A percentile compares a stretch with the other conserved stretches of the same genome.
Evolutionary conservation across 2,888 invertebrate genomes (phyloP).

Genomic region (Pemphredon lugubris): DNA sequence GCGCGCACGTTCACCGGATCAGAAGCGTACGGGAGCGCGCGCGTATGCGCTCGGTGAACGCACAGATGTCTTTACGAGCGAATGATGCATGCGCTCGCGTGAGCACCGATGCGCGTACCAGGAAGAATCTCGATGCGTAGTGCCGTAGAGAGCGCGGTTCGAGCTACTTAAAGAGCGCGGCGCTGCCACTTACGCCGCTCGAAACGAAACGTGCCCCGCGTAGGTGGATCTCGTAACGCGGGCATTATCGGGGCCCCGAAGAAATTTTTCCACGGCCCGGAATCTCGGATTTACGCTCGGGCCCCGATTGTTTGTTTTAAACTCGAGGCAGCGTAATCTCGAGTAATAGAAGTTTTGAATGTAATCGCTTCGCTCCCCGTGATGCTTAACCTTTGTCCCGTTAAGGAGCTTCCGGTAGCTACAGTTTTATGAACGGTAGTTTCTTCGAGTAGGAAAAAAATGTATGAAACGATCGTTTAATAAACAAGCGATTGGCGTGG

Average conservation of each 20-base stretch:
- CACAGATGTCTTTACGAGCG: constrained; percentile 58
- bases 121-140: constrained; percentile 65
- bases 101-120: constrained; percentile 63
- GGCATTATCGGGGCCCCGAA: constrained; percentile 16
- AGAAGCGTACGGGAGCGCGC: background rate
- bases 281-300: background rate
- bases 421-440: no score
- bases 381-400: no score
- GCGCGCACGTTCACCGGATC: background rate
- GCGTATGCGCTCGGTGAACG: constrained; percentile 9
- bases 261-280: background rate
- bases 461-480: no score
- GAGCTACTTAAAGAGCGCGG: constrained; percentile 37
- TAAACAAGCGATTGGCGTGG: no score
- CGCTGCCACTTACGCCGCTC: constrained; percentile 27
- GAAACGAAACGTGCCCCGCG: constrained; percentile 34
- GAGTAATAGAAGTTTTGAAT: no score
- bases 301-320: background rate
- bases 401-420: no score
- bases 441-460: no score
- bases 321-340: no score
- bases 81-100: constrained; percentile 65
- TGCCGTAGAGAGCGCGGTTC: constrained; percentile 44
- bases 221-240: constrained; percentile 43
- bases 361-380: no score